Base-by-base conservation (phyloP, 2,888 invertebrate genomes). In the Drosophila percnosoma region DNA sequence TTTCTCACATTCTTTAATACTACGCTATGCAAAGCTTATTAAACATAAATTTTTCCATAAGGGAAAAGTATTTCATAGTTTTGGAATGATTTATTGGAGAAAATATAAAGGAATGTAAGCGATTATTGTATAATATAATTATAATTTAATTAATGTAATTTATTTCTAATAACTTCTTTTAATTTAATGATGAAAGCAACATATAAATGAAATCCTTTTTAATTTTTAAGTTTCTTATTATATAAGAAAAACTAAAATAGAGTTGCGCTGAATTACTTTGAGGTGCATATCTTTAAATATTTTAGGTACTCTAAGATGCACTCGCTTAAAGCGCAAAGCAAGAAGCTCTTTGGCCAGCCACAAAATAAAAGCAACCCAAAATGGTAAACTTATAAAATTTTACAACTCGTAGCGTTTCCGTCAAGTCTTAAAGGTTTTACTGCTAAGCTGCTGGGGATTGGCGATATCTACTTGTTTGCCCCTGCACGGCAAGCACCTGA, bases 341-440 rank as follows among this genome's bases (percentile, higher is more conserved):
- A 62, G 51, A 24, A 31, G 36, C 69, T 68, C 72, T 67, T 75
- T 73, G 73, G 66, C 40, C 60, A 36, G 68, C 68, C 60, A 68
- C 77, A 80, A 84, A 80, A 73, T 79, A 82, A 82, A 75, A 73
- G 70, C 68, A 66, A 52, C 53, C 68, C 64, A 66, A 74, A 87
- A 82, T 82, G 68, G 74, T 68, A 58, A 82, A 81, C 85, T 81
- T 87, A 83, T 85, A 87, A 87, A 87, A 87, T 81, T 87, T 87
- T 87, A 85, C 88, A 85, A 70, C 88, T 68, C 78, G 65, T 42
- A 61, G 84, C 75, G 69, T 73, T 87, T 85, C 83, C 84, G 83
- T 80, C 86, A 82, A 75, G 85, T 85, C 85, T 85, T 85, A 85
- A 85, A 85, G 85, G 86, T 87, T 83, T 85, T 85, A 87, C 79